Base-by-base conservation (phyloP, 2,888 invertebrate species). In the Ectemnius continuus region DNA sequence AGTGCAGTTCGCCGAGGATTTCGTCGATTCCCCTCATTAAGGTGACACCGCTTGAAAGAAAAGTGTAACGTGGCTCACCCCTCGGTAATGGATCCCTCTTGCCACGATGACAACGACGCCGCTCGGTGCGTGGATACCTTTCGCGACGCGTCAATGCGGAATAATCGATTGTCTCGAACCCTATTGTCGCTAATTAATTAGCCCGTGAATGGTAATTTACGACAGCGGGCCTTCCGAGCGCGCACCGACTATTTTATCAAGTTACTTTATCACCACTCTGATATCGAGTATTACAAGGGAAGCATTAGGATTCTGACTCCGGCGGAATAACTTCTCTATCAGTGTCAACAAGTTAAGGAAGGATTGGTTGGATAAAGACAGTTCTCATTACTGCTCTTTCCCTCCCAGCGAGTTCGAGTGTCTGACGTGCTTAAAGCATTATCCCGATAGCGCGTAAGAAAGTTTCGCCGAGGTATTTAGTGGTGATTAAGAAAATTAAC, bases 81-180 rank as follows among this genome's bases (percentile, higher is more conserved):
- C 36, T 36, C 36, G 36, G 36, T 36, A 36, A 36, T 36, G 5
- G 36, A 36, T 6, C 36, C 11, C 36, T 36, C 6, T 6, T 36
- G 11, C 36, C 6, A 36, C 36, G 36, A 23, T 23, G 36, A 11
- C 36, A 11, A 36, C 36, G 52, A 52, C 16, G n/a, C 16, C 48
- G 16, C n/a, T n/a, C 16, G 52, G 16, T 52, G 52, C n/a, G 52
- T 52, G 36, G 67, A 73, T 61, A 48, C 73, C 70, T 73, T 70
- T 76, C n/a, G 70, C 14, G 60, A 36, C 61, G 73, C 78, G 72
- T 76, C 76, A 71, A 73, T 76, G 76, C 57, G 76, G 76, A 76
- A 76, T 78, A 78, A 78, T 76, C 73, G 78, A 78, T 73, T 66
- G 78, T 71, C 73, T 72, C 70, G 69, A 67, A 59, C 73, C 62